phyloP scores from a whole-genome alignment of 1,140 invertebrate species.

The Aplysia californica region DNA sequence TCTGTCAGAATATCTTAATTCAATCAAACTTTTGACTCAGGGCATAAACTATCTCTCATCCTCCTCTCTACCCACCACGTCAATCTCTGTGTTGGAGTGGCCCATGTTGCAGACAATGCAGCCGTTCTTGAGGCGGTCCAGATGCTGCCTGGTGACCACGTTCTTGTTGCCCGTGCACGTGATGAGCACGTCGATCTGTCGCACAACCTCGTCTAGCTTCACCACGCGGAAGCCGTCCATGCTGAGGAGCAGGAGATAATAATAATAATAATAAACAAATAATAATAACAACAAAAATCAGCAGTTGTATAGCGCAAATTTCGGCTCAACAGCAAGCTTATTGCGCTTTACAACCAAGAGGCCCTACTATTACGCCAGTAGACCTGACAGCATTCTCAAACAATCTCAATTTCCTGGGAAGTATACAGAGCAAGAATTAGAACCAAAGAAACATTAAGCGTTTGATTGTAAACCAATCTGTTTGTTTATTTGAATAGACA shows the following conservation, averaged over 20 bases:
- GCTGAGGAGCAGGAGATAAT: constrained; percentile 73
- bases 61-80: constrained; percentile 79
- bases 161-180: constrained; percentile 98
- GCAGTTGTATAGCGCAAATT: too few species aligned
- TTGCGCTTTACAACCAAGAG: background rate
- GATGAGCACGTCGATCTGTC: constrained; percentile 93
- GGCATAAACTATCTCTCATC: too few species aligned
- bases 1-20: too few species aligned
- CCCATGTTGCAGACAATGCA: constrained; percentile 99
- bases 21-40: too few species aligned
- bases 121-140: constrained; percentile 97
- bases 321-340: too few species aligned
- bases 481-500: too few species aligned
- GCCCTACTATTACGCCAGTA: background rate
- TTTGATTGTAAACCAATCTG: background rate
- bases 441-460: background rate
- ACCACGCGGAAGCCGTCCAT: constrained; percentile 98
- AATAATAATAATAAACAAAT: too few species aligned
- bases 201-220: constrained; percentile 92
- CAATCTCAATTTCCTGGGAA: too few species aligned
- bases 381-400: too few species aligned
- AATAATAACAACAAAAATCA: too few species aligned
- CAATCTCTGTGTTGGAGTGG: constrained; percentile 98
- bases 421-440: background rate
- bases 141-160: constrained; percentile 92